These are phyloP conservation scores for Drosophila fuyamai DNA, from an alignment of 1,140 invertebrate genomes.

Conservation along the genomic window DNA sequence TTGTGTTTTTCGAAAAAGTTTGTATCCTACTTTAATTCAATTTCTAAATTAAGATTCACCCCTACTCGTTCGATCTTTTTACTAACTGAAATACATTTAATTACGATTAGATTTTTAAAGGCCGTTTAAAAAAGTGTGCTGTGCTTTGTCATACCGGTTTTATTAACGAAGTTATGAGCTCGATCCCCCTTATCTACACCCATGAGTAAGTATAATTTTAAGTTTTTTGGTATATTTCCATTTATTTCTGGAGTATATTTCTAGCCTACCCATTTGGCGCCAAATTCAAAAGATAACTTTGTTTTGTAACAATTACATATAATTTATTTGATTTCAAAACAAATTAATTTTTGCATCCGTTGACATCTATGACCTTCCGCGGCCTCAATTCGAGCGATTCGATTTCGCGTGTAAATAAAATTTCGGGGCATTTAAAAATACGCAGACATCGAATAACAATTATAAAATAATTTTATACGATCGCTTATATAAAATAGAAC, in stretches of 20 bases:
- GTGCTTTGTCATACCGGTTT: not conserved
- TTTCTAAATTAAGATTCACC: too few species aligned
- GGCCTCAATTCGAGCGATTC: conserved; percentile 2
- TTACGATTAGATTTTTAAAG: not conserved
- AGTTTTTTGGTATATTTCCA: conserved; percentile 1
- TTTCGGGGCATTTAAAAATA: conserved; percentile 27
- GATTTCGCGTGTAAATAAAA: conserved; percentile 20
- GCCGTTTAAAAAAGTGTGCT: not conserved
- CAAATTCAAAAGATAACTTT: not conserved
- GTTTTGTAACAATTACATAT: conserved; percentile 57
- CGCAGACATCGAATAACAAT: conserved; percentile 53
- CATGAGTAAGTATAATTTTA: not conserved
- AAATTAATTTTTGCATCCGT: conserved; percentile 43
- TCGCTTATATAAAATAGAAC: conserved; percentile 51
- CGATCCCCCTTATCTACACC: not conserved
- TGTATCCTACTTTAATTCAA: too few species aligned
- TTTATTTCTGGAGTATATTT: conserved; percentile 1
- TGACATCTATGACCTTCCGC: conserved; percentile 6
- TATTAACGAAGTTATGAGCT: not conserved
- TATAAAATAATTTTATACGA: conserved; percentile 54
- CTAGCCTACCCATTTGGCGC: not conserved
- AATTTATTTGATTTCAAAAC: conserved; percentile 53
- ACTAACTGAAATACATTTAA: too few species aligned
- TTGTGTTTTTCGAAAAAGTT: not conserved
- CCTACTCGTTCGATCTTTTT: too few species aligned